phyloP scores from a whole-genome alignment of 1,140 invertebrate genomes.

The Spodoptera litura region DNA sequence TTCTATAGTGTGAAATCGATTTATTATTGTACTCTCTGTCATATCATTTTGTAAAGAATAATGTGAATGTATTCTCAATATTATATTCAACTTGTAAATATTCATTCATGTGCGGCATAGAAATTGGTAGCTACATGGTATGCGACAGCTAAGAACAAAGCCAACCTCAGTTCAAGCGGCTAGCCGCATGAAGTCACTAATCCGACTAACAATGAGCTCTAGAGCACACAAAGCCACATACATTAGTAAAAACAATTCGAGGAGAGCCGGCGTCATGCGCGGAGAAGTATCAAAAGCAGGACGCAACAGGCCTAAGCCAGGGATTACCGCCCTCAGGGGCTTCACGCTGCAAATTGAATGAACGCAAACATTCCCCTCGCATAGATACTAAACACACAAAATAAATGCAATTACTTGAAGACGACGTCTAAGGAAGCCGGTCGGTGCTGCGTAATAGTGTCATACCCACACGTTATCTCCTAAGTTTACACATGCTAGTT shows the following conservation, averaged over 20 bases:
- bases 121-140: not conserved
- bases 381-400: constrained; percentile 56
- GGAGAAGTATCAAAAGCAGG: constrained; percentile 68
- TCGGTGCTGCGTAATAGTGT: constrained; percentile 34
- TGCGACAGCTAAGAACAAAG: not conserved
- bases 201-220: constrained; percentile 12
- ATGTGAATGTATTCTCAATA: not conserved
- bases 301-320: constrained; percentile 77
- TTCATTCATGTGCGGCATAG: not conserved
- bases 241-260: constrained; percentile 51
- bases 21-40: not conserved
- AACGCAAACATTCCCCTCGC: constrained; percentile 69
- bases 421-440: constrained; percentile 41
- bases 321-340: constrained; percentile 81
- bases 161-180: not conserved
- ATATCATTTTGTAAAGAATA: not conserved
- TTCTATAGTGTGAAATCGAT: not conserved
- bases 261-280: constrained; percentile 48
- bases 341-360: constrained; percentile 82
- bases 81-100: not conserved
- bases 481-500: constrained; percentile 17
- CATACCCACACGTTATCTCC: constrained; percentile 13
- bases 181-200: constrained; percentile 12
- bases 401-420: constrained; percentile 58
- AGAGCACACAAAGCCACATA: constrained; percentile 43